Evolutionary conservation across 1,140 invertebrate genomes (phyloP), one percentile per base, ranked within the genome.

Genomic region (Calosoma granatense): DNA sequence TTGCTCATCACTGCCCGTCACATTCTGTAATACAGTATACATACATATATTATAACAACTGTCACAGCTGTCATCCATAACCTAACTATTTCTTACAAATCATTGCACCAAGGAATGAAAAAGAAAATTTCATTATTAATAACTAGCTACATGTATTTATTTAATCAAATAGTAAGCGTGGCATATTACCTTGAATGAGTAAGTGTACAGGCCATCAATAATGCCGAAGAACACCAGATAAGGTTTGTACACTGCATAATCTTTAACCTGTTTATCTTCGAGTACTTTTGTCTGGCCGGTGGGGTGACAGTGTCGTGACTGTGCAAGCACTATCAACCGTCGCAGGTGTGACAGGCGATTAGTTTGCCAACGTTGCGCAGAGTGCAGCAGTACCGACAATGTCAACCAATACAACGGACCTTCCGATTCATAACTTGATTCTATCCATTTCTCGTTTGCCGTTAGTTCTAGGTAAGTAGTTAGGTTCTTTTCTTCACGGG

Each of bases 351-450:
- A 74, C 43, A 90, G 36, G 60, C 84, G 81, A 19, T 82, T 73
- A 15, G 76, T 70, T 51, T 78, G 76, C 92, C 93, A 83, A 65
- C 78, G 75, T 6, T 81, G 72, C 1, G 82, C 83, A 17, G 88
- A 81, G 63, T 88, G 81, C 17, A 98, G 71, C 30, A 93, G 78
- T 6, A 96, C 70, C 41, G 86, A 84, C 66, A 97, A 78, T 2
- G 85, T 85, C 47, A 82, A 74, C 78, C 87, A 94, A 74, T 94
- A 98, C 2, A 92, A 77, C 1, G 92, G 85, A 1, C 93, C 90
- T 63, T 97, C 94, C 1, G 89, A 83, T 64, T 95, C 92, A 68
- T 89, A 94, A 56, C 84, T 82, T 20, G 80, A 86, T 66, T 96
- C 92, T 1, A 95, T 73, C 81, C 84, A 82, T 22, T 79, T 71